Evolutionary conservation across 1,140 invertebrate genomes (phyloP), one percentile per base, ranked within the genome.

Genomic region (Anadara kagoshimensis): DNA sequence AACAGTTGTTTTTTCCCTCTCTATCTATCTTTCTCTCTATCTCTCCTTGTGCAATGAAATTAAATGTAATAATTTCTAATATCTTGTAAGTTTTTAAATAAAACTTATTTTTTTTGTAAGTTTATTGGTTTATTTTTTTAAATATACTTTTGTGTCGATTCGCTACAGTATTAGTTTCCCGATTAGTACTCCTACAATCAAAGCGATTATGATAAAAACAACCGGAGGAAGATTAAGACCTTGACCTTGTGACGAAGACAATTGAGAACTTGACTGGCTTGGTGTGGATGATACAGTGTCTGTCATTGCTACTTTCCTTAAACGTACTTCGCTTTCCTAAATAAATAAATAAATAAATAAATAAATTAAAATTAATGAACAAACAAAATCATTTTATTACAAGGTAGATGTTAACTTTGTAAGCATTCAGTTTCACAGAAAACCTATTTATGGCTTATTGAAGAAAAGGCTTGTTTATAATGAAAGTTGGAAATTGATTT

Each of bases 291-390:
- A 59, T 92, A 76, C 93, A 91, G 78, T 92, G 91, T 83, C 93
- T 87, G 58, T 90, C 90, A 78, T 92, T 91, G 82, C 93, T 89
- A 87, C 91, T 91, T 81, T 92, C 90, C 92, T 90, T 78, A 91
- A 85, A 45, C 91, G 90, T 75, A 89, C 84, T 45, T 89, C 89
- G 43, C 89, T 89, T 75, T 90, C 90, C 91, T 78, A 57, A 83
- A 86, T 75, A 68, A 80, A 65, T 41, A 69, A 56, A 76, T 59
- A 18, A 7, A 41, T 62, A 22, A 20, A 20, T 44, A 45, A 20
- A 44, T 45, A 5, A 18, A 10, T 20, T 14, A n/a, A 36, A 41
- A 61, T 16, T 41, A 7, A 12, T 36, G 5, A 61, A 41, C 2
- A 41, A 4, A 20, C 24, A 16, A 54, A 54, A 18, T 24, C 53